A percentile compares a stretch with the other conserved stretches of the same genome.
These are phyloP conservation scores for Xyliphius kryptos DNA, from an alignment of 2,113 vertebrate species.

Conservation along the genomic window DNA sequence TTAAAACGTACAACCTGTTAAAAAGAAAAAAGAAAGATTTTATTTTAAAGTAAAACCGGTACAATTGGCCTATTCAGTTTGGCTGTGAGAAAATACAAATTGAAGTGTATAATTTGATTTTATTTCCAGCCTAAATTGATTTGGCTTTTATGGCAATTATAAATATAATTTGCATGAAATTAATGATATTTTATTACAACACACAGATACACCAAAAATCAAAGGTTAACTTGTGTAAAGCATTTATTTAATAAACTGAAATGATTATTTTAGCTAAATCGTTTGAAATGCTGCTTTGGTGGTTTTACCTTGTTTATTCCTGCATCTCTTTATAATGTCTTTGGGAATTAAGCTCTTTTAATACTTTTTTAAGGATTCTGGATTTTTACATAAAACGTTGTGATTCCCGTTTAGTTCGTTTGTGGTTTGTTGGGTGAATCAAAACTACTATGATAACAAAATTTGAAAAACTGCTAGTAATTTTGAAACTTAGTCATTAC, in stretches of 20 bases:
- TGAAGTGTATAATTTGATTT: background rate
- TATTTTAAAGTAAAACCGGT: constrained; percentile 10
- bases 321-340: background rate
- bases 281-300: background rate
- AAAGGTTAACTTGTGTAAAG: too few relatives aligned
- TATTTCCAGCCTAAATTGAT: background rate
- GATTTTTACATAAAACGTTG: background rate
- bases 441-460: constrained; percentile 7
- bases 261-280: background rate
- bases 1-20: too few relatives aligned
- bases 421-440: background rate
- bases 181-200: too few relatives aligned
- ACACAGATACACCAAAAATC: too few relatives aligned
- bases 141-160: too few relatives aligned
- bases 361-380: background rate
- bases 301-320: background rate
- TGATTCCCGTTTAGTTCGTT: background rate
- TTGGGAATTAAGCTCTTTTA: background rate
- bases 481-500: constrained; percentile 5
- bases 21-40: background rate
- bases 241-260: background rate
- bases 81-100: constrained; percentile 9
- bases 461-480: background rate
- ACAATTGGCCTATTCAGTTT: constrained; percentile 12
- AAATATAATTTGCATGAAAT: too few relatives aligned